phyloP scores from a whole-genome alignment of 2,888 invertebrate genomes.

The Drosophila emarginata region DNA sequence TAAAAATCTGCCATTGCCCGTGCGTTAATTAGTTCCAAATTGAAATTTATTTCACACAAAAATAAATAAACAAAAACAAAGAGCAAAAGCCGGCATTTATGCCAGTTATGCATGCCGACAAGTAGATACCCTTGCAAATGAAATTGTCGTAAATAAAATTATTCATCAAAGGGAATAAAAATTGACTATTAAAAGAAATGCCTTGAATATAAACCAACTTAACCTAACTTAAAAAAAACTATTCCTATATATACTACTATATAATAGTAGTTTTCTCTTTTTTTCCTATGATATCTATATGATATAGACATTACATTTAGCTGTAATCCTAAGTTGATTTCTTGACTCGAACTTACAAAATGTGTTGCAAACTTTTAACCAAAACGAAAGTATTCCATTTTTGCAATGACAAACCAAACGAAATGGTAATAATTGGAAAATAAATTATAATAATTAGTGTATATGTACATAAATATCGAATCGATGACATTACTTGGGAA shows the following conservation, averaged over 20 bases:
- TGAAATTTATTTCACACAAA: conserved; percentile 56
- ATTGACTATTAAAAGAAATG: no score
- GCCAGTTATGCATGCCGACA: no score
- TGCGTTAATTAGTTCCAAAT: conserved; percentile 67
- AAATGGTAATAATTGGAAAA: background rate
- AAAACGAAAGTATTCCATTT: background rate
- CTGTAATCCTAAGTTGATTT: no score
- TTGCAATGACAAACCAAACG: background rate
- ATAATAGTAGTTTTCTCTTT: no score
- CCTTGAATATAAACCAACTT: no score
- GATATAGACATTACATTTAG: no score
- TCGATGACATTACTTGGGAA: conserved; percentile 11
- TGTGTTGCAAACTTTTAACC: background rate
- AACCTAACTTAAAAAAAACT: no score
- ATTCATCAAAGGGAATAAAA: no score
- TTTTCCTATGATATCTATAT: no score
- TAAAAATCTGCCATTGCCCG: conserved; percentile 49
- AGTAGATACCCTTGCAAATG: conserved; percentile 1
- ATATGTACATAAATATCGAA: conserved; percentile 31
- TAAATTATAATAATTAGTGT: background rate
- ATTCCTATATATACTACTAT: no score
- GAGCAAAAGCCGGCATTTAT: background rate
- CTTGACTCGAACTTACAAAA: no score
- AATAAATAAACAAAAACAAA: background rate
- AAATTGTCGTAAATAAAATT: no score